Base-by-base conservation (phyloP, 1,140 invertebrate genomes). In the Euura saliciscinereae region DNA sequence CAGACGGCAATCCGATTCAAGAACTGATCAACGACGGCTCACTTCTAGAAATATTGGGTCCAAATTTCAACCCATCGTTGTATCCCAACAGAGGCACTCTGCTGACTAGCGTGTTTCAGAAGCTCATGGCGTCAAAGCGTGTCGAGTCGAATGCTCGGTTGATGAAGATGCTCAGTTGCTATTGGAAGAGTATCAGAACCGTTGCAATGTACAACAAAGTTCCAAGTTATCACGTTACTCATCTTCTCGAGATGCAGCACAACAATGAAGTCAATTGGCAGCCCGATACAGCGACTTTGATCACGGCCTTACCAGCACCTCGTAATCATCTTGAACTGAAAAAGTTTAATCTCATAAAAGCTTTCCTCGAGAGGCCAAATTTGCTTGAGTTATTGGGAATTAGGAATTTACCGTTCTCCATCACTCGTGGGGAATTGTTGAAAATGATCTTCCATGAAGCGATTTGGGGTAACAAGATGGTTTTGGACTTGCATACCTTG, bases 211-310 rank as follows among this genome's bases (percentile, higher is more conserved):
- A 68, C 67, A 45, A 65, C 4, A 68, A 69, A n/a, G 65, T 73
- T 10, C 67, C 72, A 6, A 7, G 2, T 28, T 3, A 42, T 67
- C 68, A 66, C 42, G 44, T 43, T 71, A 10, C 4, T 65, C 44
- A 59, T n/a, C 43, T 59, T 28, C 44, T 71, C 59, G 59, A 71
- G 43, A 5, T 59, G 51, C 51, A 59, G 13, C 51, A 8, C 8
- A n/a, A 8, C 13, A 8, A 45, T n/a, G 71, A 64, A 51, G 72
- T 72, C 59, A 43, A 71, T 4, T 78, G 76, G 77, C 65, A 68
- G 45, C 71, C 72, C 7, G 76, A 78, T 46, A 44, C 76, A 3
- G 70, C 70, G 6, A 76, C 66, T 68, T 73, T 79, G 51, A 70
- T 72, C 6, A 6, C 42, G 3, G 73, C 71, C 71, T 44, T 78